A percentile compares a stretch with the other conserved stretches of the same genome.
These are phyloP conservation scores for Laticauda colubrina DNA, from an alignment of 2,113 vertebrate species.

Conservation along the genomic window DNA sequence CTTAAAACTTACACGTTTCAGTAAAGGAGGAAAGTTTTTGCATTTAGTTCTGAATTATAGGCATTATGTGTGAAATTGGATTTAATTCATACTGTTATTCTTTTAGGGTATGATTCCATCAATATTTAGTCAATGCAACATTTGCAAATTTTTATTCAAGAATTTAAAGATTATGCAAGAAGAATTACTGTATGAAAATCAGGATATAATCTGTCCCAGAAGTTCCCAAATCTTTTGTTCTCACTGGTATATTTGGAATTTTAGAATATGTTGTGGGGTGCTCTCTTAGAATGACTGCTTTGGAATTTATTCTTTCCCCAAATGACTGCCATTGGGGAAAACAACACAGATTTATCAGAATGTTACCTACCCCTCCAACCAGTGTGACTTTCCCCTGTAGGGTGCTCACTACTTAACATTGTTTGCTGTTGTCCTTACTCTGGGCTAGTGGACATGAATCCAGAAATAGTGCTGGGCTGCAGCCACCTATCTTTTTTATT, in stretches of 20 bases:
- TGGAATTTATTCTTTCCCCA: not conserved
- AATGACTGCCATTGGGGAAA: not conserved
- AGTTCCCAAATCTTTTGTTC: not conserved
- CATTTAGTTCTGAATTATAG: not conserved
- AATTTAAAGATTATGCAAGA: not conserved
- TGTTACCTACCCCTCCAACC: not conserved
- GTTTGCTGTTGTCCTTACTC: not conserved
- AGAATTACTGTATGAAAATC: not conserved
- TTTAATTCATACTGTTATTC: not conserved
- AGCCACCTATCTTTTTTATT: not conserved
- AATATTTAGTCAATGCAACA: not conserved
- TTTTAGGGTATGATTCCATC: not conserved
- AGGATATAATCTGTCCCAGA: not conserved
- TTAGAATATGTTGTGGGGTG: not conserved
- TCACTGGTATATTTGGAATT: not conserved
- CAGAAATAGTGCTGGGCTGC: not conserved
- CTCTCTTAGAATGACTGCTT: not conserved
- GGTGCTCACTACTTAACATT: not conserved
- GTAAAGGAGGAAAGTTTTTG: not conserved
- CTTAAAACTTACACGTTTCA: not conserved
- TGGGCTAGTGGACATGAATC: not conserved
- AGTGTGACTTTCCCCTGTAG: not conserved
- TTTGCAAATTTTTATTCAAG: not conserved
- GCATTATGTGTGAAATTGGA: not conserved
- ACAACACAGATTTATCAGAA: not conserved